Evolutionary conservation across 2,888 invertebrate species (phyloP).

Genomic region (Polydrusus tereticollis): DNA sequence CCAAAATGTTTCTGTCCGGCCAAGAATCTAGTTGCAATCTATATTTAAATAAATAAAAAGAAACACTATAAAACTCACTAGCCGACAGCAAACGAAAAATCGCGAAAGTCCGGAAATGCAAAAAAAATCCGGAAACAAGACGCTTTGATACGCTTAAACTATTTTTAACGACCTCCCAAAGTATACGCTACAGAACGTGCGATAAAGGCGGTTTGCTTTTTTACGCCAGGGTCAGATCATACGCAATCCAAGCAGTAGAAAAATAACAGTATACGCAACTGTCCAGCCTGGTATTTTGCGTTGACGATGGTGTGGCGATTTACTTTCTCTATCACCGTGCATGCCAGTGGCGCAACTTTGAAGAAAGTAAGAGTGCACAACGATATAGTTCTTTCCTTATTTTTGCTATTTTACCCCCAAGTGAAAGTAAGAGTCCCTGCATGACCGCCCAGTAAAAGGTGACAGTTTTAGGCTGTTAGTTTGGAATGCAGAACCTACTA

Average conservation of each 20-base stretch:
- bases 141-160: not conserved
- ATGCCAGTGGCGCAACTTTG: conserved; percentile 39
- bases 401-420: not conserved
- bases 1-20: no score
- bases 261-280: conserved; percentile 15
- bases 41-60: no score
- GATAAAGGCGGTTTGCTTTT: not conserved
- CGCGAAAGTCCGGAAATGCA: conserved; percentile 12
- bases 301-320: conserved; percentile 25
- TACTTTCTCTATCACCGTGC: conserved; percentile 37
- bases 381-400: not conserved
- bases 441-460: no score
- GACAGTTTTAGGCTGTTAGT: no score
- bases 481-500: no score
- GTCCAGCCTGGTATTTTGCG: conserved; percentile 25
- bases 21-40: no score
- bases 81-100: no score
- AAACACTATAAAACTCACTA: no score
- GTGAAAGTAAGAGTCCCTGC: not conserved
- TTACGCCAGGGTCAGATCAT: conserved; percentile 32
- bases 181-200: not conserved
- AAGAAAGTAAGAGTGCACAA: conserved; percentile 30
- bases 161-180: not conserved
- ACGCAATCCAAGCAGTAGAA: conserved; percentile 10
- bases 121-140: conserved; percentile 29